Evolutionary conservation across 1,140 invertebrate species (phyloP), one percentile per base, ranked within the genome.

Genomic region (Drosophila carrolli): DNA sequence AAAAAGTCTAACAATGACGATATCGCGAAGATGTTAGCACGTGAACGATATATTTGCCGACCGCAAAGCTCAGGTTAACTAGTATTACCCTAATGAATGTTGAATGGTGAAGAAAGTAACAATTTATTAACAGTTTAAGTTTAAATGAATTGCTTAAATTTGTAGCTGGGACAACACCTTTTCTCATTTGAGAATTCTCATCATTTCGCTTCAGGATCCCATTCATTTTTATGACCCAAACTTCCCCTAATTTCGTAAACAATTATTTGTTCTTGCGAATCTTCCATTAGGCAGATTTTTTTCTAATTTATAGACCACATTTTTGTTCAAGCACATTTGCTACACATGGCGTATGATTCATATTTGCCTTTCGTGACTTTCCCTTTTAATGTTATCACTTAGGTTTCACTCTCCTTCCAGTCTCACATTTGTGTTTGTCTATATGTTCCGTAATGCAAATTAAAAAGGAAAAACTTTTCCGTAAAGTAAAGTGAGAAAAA

Each of bases 331-430:
- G 19, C 47, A 38, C 82, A 70, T 72, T 68, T 55, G 71, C 44
- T 43, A 89, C 83, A 88, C 83, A 88, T 88, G 83, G 80, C 75
- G 80, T 76, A 89, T 89, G 84, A 88, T 84, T 84, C 70, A 89
- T 88, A 89, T 89, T 77, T 89, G 75, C 82, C 66, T 51, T 80
- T 41, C 83, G 84, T 89, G 83, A 66, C 71, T 62, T 77, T 80
- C 65, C 56, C 75, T 63, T 76, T 89, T 88, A 65, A 82, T 78
- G 76, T 51, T 76, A 70, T 66, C 55, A 53, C 60, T 65, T 62
- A 37, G 65, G 10, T 19, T 46, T 23, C 63, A 50, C 16, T 40
- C 43, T 27, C 37, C 35, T 10, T 37, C 10, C 16, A 32, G 6
- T 8, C 29, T 8, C 29, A 32, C 6, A 29, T n/a, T 19, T 48